Base-by-base conservation (phyloP, 1,140 invertebrate species). In the Tenebrio molitor region DNA sequence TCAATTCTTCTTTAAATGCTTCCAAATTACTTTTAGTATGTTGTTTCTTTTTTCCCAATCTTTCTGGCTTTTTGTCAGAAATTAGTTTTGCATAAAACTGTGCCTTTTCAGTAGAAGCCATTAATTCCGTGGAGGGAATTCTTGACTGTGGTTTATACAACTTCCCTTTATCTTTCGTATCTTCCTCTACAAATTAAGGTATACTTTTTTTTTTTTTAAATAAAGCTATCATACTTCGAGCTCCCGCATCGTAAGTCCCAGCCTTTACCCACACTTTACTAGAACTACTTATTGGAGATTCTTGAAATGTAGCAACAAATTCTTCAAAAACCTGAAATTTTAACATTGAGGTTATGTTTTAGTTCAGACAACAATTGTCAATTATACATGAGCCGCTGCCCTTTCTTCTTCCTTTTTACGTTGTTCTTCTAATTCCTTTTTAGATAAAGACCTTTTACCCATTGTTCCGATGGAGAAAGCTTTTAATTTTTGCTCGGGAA, bases 261-360 rank as follows among this genome's bases (percentile, higher is more conserved):
- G 96, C 97, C 84, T 98, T 97, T 0, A 99, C 93, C 95, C 97
- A 99, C 65, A 97, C 91, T 87, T 98, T 98, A 16, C 90, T 92
- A 3, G 88, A 86, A 80, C 93, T 93, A 80, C 88, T 91, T 19
- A 87, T 84, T 1, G 93, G 91, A 4, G 90, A 88, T 73, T 98
- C 95, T 88, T 97, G 95, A 86, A 99, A 99, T 8, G 96, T 97
- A 68, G 96, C 95, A 15, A 98, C 94, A 89, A 98, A 99, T 84
- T 98, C 96, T 88, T 98, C 92, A 85, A 97, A 98, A 2, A 93
- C 96, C 89, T 95, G 72, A 65, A 68, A 69, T 34, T n/a, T 72
- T 33, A 74, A 29, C 16, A 14, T 23, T 14, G 33, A 73, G 58
- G 46, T 63, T 72, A 71, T 70, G 33, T 69, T 6, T 69, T n/a